Base-by-base conservation (phyloP, 1,140 invertebrate genomes). In the Schmidtea mediterranea region DNA sequence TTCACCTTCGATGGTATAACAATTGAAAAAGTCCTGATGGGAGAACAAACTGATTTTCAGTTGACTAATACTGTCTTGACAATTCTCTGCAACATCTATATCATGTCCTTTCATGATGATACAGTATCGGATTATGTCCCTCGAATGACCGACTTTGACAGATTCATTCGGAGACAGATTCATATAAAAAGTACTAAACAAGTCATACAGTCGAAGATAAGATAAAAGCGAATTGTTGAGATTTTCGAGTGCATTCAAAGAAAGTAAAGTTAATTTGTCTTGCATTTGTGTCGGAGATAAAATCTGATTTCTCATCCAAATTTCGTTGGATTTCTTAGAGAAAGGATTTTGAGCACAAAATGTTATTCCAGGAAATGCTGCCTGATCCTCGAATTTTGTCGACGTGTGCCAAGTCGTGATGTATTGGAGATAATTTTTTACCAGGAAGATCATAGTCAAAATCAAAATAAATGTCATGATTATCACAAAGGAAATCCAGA, bases 271-370 rank as follows among this genome's bases (percentile, higher is more conserved):
- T 24, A 48, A 24, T 6, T 38, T 37, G 9, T 13, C 36, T 22
- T 48, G 16, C 10, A 38, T 22, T 13, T 18, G 10, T 18, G 18
- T 37, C 23, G 46, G 46, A 8, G 46, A 32, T 13, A 48, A 18
- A 18, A 48, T 24, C 9, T 13, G 13, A 18, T 24, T 37, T 21
- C 5, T 32, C 15, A 18, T 6, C 46, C 46, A 48, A n/a, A 21
- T 18, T 2, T 48, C 19, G 5, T 37, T 22, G 46, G 46, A 15
- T 16, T 19, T 21, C 13, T 18, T 18, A 12, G 46, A 48, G 15
- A 48, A 48, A 6, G 46, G 46, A 37, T 48, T 37, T 21, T 48
- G 46, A 40, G 46, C 36, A 24, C 46, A 48, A 24, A 48, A 18
- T 9, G 46, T 48, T 16, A 48, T 8, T 12, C 16, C n/a, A 23